These are phyloP conservation scores for Chitala chitala DNA, from an alignment of 2,113 vertebrate species.

Conservation along the genomic window DNA sequence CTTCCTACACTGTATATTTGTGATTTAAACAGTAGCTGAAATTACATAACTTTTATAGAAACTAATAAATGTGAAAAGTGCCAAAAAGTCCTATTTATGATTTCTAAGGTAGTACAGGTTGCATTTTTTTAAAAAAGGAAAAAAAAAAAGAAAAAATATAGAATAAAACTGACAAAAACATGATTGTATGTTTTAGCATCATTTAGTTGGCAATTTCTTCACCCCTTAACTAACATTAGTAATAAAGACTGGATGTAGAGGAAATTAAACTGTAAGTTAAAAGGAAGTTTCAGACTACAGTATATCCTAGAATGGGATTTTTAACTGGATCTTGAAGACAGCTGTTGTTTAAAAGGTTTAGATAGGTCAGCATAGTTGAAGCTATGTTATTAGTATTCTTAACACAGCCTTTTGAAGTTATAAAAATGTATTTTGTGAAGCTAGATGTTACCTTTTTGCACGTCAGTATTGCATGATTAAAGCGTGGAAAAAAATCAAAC, in stretches of 20 bases:
- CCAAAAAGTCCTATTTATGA: conserved; percentile 71
- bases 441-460: conserved; percentile 78
- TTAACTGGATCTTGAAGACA: conserved; percentile 53
- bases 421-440: conserved; percentile 74
- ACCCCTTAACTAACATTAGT: conserved; percentile 50
- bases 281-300: conserved; percentile 49
- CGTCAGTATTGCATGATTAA: conserved; percentile 76
- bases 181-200: conserved; percentile 38
- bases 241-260: conserved; percentile 33
- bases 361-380: conserved; percentile 59
- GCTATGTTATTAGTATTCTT: conserved; percentile 69
- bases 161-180: conserved; percentile 35
- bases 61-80: conserved; percentile 70
- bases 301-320: conserved; percentile 55
- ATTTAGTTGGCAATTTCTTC: conserved; percentile 47
- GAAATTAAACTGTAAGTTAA: conserved; percentile 46
- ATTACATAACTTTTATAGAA: conserved; percentile 70
- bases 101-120: conserved; percentile 40
- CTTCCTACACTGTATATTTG: conserved; percentile 53
- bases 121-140: conserved; percentile 41
- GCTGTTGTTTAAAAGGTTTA: conserved; percentile 37
- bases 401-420: conserved; percentile 73
- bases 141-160: background rate
- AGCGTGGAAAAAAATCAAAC: conserved; percentile 54
- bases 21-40: conserved; percentile 59